Base-by-base conservation (phyloP, 2,797 vertebrate genomes). In the Siniperca obscura region DNA sequence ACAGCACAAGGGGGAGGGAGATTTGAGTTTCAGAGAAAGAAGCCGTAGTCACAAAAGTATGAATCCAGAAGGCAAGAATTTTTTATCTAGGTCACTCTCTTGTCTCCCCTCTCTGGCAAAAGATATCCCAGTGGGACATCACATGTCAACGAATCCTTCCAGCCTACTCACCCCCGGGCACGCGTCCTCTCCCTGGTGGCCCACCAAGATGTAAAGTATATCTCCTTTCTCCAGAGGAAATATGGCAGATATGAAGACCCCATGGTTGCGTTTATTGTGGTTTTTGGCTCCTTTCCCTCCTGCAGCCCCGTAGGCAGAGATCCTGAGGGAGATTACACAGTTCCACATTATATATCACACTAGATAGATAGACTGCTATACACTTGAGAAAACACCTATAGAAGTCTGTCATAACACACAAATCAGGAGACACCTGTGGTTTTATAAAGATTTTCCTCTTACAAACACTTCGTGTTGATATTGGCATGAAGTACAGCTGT, bases 231-330 rank as follows among this genome's bases (percentile, higher is more conserved):
- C 93, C 74, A 98, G 94, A 50, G 95, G 93, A 88, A 97, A 98
- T 82, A 96, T 94, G 59, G 96, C 97, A 0, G 97, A 97, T 91
- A 98, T 96, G 91, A 98, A 96, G 90, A 98, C 94, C 0, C 97
- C 97, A 0, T 97, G 96, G 65, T 95, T 97, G 46, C 96, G 96
- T 85, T 97, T 97, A 89, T 96, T 96, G 94, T 97, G 97, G 92
- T 97, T 98, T 93, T 97, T 97, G 90, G 97, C 96, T 87, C 97
- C 98, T 91, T 97, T 97, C 17, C 97, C 97, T 46, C 97, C 97
- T 0, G 96, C 96, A 19, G 97, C 97, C 70, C 97, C 96, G 7
- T 98, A 98, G 3, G 97, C 97, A 22, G 97, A 97, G 92, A 98
- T 97, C 94, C 98, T 98, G 90, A 27, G 91, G 85, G 83, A 87